A percentile compares a stretch with the other conserved stretches of the same genome.
Conservation (phyloP, 2,888 invertebrate species). For the Osmoderma eremita region DNA sequence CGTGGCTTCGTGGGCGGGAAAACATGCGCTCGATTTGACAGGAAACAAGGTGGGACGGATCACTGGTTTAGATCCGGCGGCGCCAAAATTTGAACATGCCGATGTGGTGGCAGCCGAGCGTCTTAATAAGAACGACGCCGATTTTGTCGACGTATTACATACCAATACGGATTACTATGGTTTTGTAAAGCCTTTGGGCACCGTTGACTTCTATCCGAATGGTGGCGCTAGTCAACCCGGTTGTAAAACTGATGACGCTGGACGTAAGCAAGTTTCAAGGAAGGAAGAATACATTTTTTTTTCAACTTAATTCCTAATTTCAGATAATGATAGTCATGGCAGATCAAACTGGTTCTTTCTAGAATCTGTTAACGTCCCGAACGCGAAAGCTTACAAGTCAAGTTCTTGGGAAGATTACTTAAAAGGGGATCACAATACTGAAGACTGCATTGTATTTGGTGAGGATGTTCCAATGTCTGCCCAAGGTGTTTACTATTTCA, state of each 20-base stretch:
- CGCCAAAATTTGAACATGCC: slow-evolving; percentile 56
- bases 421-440: slow-evolving; percentile 60
- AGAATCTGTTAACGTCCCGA: slow-evolving; percentile 70
- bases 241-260: slow-evolving; percentile 50
- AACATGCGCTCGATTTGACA: slow-evolving; percentile 47
- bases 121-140: slow-evolving; percentile 58
- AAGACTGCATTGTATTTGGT: slow-evolving; percentile 66
- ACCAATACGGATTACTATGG: slow-evolving; percentile 63
- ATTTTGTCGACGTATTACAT: slow-evolving; percentile 62
- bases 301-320: slow-evolving; percentile 15
- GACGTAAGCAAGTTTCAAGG: slow-evolving; percentile 47
- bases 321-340: slow-evolving; percentile 47
- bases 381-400: slow-evolving; percentile 69
- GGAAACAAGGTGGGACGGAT: slow-evolving; percentile 61
- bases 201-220: slow-evolving; percentile 63
- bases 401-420: slow-evolving; percentile 65
- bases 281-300: background rate
- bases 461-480: slow-evolving; percentile 61
- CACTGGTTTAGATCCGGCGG: slow-evolving; percentile 65
- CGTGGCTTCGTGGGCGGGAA: slow-evolving; percentile 58
- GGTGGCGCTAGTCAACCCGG: slow-evolving; percentile 63
- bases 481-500: slow-evolving; percentile 70
- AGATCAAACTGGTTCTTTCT: slow-evolving; percentile 60
- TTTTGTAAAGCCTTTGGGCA: slow-evolving; percentile 58
- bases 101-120: slow-evolving; percentile 54